Conservation (phyloP, 2,888 invertebrate species). For the Strigamia maritima region DNA sequence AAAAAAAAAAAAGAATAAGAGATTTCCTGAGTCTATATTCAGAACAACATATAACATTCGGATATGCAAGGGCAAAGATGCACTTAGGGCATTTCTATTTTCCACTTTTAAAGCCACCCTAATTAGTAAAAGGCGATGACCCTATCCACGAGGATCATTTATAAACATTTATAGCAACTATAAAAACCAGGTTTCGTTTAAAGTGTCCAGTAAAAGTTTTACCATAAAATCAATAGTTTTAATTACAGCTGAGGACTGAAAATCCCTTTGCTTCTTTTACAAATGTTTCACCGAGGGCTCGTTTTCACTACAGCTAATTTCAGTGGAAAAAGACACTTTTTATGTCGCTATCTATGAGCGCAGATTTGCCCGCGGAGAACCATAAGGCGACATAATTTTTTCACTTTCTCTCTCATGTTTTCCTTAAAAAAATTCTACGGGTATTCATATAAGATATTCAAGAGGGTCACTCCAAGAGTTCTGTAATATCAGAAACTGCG, state of each 20-base stretch:
- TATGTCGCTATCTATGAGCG: not conserved
- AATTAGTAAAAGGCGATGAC: not conserved
- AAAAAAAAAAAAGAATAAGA: not conserved
- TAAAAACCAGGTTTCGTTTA: not conserved
- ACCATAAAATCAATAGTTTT: conserved; percentile 6
- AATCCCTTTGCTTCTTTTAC: not conserved
- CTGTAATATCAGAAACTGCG: conserved; percentile 1
- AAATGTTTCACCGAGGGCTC: conserved; percentile 16
- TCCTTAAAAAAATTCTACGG: not conserved
- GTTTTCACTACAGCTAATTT: not conserved
- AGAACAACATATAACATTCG: not conserved
- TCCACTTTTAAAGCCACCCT: not conserved
- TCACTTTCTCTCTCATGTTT: not conserved
- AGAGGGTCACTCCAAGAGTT: not conserved
- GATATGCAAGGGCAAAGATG: not conserved
- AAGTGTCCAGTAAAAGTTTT: not conserved
- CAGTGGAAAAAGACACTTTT: conserved; percentile 12
- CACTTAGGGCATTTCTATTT: not conserved
- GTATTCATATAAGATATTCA: not conserved
- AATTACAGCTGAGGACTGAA: conserved; percentile 7
- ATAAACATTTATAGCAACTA: not conserved
- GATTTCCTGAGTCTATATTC: conserved; percentile 8
- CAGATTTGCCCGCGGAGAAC: not conserved
- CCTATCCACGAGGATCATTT: not conserved
- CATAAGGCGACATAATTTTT: not conserved